These are phyloP conservation scores for Carollia perspicillata DNA, from an alignment of 2,113 vertebrate genomes.

Conservation along the genomic window DNA sequence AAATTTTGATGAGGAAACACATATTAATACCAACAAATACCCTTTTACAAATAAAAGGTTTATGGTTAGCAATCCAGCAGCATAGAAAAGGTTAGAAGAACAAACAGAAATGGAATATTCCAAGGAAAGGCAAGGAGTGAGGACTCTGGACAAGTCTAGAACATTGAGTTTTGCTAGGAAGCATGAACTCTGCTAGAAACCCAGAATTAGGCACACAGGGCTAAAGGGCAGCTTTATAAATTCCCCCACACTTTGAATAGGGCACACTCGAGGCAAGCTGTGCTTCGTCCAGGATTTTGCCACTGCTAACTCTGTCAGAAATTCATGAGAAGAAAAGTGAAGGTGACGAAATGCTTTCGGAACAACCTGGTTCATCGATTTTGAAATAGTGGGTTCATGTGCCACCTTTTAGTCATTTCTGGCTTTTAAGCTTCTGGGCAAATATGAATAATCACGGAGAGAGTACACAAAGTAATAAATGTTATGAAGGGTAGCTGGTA, in stretches of 20 bases:
- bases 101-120: background rate
- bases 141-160: background rate
- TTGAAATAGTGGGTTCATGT: background rate
- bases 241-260: background rate
- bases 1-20: background rate
- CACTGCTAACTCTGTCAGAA: background rate
- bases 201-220: background rate
- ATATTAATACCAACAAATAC: background rate
- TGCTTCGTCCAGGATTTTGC: no score
- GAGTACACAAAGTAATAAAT: background rate
- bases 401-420: conserved; percentile 44
- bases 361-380: background rate
- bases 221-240: background rate
- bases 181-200: background rate
- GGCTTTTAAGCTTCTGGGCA: conserved; percentile 20
- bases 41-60: background rate
- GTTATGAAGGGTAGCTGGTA: background rate
- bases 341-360: background rate
- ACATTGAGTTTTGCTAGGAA: background rate
- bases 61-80: background rate
- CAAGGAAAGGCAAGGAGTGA: background rate
- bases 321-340: background rate
- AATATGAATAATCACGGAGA: conserved; percentile 48
- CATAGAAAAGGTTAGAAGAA: background rate
- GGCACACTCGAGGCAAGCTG: no score